Base-by-base conservation (phyloP, 2,113 vertebrate genomes). In the Zeus faber region DNA sequence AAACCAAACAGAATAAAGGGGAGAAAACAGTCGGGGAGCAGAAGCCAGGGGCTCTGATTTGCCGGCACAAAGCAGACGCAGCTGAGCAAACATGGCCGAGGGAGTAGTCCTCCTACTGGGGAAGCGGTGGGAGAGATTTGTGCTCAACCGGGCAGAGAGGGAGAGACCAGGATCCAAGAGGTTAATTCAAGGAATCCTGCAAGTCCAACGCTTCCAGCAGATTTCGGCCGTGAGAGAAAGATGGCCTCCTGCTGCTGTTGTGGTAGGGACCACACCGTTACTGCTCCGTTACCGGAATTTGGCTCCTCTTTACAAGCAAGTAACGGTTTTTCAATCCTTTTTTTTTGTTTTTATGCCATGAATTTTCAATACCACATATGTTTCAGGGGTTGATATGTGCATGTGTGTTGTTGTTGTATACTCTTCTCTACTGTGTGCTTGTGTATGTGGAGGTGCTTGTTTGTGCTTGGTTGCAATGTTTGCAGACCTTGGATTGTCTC, bases 71-170 rank as follows among this genome's bases (percentile, higher is more conserved):
- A 88, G 80, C 72, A 64, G 21, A 45, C 16, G 56, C 87, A 91
- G 88, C 89, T 90, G 87, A 85, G 76, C 82, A 87, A 89, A 89
- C 87, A 89, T 17, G 9, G 55, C 55, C 4, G 18, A 59, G 81
- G 85, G 85, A 85, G 83, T 79, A 52, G 81, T 81, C 82, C 74
- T 78, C 62, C 62, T 29, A 4, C 27, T 29, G 4, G 54, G 70
- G 79, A 72, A 85, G 74, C 83, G 83, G 77, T 81, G 79, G 66
- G 63, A 76, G 64, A 65, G 74, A 70, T 77, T 72, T 64, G 66
- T 72, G 79, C 67, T 76, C 27, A n/a, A n/a, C n/a, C n/a, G n/a
- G n/a, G n/a, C n/a, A n/a, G n/a, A n/a, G n/a, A n/a, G n/a, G n/a
- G n/a, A 61, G 1, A 18, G 59, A 65, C 64, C 67, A 58, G 65